Percentiles rank a stretch among this genome's conserved stretches.
phyloP scores from a whole-genome alignment of 1,140 invertebrate genomes.

The Ooceraea biroi region DNA sequence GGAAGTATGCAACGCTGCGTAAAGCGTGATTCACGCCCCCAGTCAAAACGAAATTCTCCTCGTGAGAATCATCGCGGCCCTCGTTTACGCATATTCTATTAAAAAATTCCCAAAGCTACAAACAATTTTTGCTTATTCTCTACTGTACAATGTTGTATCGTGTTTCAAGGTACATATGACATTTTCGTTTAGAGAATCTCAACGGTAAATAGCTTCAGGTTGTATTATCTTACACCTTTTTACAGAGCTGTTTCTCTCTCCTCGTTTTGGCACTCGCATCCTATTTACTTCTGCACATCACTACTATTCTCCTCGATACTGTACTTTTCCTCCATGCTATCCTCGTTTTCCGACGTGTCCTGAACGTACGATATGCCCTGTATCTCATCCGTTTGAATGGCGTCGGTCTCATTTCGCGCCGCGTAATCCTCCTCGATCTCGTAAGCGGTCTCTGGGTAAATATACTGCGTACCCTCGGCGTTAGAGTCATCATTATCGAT shows the following conservation, averaged over 20 bases:
- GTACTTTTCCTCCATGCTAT: constrained; percentile 48
- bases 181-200: constrained; percentile 15
- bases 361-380: constrained; percentile 78
- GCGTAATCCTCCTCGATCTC: constrained; percentile 42
- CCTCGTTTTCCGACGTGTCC: constrained; percentile 56
- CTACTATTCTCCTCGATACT: constrained; percentile 59
- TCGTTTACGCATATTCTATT: constrained; percentile 28
- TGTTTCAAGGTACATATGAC: constrained; percentile 62
- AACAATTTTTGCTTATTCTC: constrained; percentile 34
- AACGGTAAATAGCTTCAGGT: neutral
- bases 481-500: constrained; percentile 81
- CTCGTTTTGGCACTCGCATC: constrained; percentile 69
- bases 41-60: constrained; percentile 37
- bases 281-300: constrained; percentile 50
- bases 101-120: constrained; percentile 46
- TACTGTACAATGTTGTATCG: constrained; percentile 59
- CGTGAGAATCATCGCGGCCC: neutral
- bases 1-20: constrained; percentile 21
- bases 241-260: constrained; percentile 37
- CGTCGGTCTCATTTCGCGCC: constrained; percentile 29
- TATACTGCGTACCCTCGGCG: constrained; percentile 59
- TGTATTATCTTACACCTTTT: constrained; percentile 48
- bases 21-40: neutral
- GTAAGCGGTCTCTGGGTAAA: constrained; percentile 47
- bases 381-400: constrained; percentile 36